Evolutionary conservation across 1,140 invertebrate species (phyloP).

Genomic region (Caerostris darwini): DNA sequence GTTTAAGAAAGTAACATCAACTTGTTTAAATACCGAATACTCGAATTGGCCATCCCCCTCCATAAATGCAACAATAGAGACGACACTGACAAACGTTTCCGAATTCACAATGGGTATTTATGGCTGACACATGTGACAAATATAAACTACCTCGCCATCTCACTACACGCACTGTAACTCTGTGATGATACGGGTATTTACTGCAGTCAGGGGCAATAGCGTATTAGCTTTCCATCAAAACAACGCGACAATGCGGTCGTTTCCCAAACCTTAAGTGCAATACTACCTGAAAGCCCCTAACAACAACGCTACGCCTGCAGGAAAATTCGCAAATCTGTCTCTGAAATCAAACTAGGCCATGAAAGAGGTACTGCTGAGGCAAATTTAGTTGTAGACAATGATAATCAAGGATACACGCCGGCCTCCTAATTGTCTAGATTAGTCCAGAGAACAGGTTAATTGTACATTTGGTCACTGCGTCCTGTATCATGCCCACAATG

Average conservation of each 20-base stretch:
- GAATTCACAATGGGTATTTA: background rate
- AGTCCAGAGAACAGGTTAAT: constrained; percentile 44
- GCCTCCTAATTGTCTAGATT: constrained; percentile 47
- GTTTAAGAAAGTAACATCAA: too few relatives aligned
- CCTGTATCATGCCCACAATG: constrained; percentile 19
- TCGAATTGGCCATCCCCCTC: too few relatives aligned
- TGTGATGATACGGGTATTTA: background rate
- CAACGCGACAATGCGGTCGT: background rate
- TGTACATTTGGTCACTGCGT: constrained; percentile 48
- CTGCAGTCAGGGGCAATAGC: background rate
- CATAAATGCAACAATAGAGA: background rate
- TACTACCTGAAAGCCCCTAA: background rate
- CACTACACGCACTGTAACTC: background rate
- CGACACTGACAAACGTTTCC: background rate
- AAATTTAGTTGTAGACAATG: constrained; percentile 35
- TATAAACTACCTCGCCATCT: background rate
- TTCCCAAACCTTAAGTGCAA: constrained; percentile 3
- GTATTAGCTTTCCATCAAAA: constrained; percentile 33
- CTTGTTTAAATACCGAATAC: too few relatives aligned
- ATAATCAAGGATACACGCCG: constrained; percentile 14
- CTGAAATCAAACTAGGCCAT: constrained; percentile 15
- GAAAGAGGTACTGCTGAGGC: background rate
- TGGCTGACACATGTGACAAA: background rate
- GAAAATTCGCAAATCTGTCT: constrained; percentile 49
- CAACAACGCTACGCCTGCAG: constrained; percentile 1